Conservation (phyloP, 2,888 invertebrate species). For the Lasiommata megera region DNA sequence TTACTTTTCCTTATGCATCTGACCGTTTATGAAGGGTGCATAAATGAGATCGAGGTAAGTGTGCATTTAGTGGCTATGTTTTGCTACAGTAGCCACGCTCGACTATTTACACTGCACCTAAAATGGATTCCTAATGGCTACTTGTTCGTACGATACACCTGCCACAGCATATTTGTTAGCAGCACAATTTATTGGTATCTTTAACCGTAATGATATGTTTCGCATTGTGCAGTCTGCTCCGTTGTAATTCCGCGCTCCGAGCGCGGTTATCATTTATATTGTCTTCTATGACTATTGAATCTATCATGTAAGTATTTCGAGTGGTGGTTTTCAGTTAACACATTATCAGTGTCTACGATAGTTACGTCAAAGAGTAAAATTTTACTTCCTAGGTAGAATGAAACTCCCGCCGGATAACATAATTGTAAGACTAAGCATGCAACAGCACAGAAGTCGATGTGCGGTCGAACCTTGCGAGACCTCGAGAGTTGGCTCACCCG, state of each 20-base stretch:
- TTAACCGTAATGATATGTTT: conserved; percentile 32
- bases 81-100: conserved; percentile 57
- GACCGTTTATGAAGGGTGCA: conserved; percentile 75
- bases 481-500: background rate
- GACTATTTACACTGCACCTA: conserved; percentile 72
- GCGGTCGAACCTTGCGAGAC: background rate
- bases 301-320: background rate
- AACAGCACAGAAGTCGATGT: conserved; percentile 52
- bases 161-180: conserved; percentile 66
- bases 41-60: conserved; percentile 61
- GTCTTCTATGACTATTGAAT: conserved; percentile 4
- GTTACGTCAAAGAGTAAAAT: background rate
- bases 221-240: conserved; percentile 25
- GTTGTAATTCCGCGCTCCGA: conserved; percentile 14
- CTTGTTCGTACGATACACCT: conserved; percentile 75
- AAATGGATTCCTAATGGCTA: conserved; percentile 77
- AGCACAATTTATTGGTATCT: conserved; percentile 54
- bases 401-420: background rate
- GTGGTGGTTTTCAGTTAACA: conserved; percentile 1
- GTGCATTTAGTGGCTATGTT: conserved; percentile 54
- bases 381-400: background rate
- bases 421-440: conserved; percentile 22
- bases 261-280: conserved; percentile 14
- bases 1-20: conserved; percentile 56
- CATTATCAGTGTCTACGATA: conserved; percentile 13